Base-by-base conservation (phyloP, 92 coral and sea anemone genomes). In the Paragorgia papillata region DNA sequence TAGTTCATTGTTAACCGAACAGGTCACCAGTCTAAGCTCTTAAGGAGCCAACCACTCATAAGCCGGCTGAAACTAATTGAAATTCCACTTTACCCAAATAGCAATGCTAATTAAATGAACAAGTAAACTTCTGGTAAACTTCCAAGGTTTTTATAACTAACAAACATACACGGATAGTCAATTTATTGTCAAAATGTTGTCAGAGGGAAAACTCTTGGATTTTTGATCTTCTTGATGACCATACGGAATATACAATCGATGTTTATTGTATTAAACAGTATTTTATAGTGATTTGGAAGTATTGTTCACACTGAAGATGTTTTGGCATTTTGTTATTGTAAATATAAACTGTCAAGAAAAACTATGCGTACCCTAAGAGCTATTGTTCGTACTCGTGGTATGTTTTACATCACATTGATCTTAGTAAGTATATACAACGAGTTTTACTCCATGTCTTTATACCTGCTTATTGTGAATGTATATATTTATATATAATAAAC, bases 391-490 rank as follows among this genome's bases (percentile, higher is more conserved):
- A 62, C 68, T 2, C 34, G 41, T 1, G 39, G 68, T 27, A 31
- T 62, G 40, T 62, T 62, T 24, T 62, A 62, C 39, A 27, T 62
- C 25, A 1, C 43, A 37, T 37, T n/a, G 64, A 9, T 21, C 31
- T 58, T 62, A 31, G 39, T 31, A 62, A 62, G 68, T 62, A 62
- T 31, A 43, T 31, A 20, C 33, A 58, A 58, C 27, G 27, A 26
- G 35, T 14, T 26, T 59, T 21, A 26, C 15, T 59, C 17, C 21
- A 56, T 12, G 62, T 56, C 1, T 7, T 56, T 19, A 56, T 20
- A 20, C 20, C 29, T 59, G 10, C 43, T 37, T 37, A 37, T 37
- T 4, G 6, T 4, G 43, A 37, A 37, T n/a, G n/a, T n/a, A n/a
- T n/a, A n/a, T n/a, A n/a, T n/a, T n/a, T n/a, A n/a, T n/a, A n/a